Evolutionary conservation across 2,888 invertebrate species (phyloP).

Genomic region (Notodonta ziczac): DNA sequence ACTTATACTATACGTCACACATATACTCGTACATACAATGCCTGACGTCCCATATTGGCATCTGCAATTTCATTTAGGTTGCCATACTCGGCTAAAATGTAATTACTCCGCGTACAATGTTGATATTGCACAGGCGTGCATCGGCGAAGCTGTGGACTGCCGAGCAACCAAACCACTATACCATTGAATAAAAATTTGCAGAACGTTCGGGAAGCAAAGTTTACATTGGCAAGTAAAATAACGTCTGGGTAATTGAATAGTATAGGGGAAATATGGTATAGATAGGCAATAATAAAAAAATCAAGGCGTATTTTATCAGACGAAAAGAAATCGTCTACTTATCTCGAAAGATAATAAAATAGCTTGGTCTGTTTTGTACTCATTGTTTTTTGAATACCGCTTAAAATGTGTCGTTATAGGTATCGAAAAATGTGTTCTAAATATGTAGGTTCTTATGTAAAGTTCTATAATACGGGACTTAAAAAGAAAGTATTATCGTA

Average conservation of each 20-base stretch:
- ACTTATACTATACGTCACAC: background rate
- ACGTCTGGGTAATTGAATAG: background rate
- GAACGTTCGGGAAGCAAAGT: constrained; percentile 20
- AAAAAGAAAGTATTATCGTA: too few relatives aligned
- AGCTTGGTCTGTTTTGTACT: too few relatives aligned
- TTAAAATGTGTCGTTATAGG: too few relatives aligned
- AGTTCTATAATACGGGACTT: too few relatives aligned
- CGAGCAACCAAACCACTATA: constrained; percentile 4
- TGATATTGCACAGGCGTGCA: constrained; percentile 31
- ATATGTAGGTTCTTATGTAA: too few relatives aligned
- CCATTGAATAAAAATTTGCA: constrained; percentile 15
- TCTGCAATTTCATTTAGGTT: constrained; percentile 27
- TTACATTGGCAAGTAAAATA: background rate
- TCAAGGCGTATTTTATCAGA: too few relatives aligned
- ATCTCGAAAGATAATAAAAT: too few relatives aligned
- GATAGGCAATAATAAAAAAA: too few relatives aligned
- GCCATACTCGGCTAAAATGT: constrained; percentile 38
- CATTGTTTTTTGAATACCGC: too few relatives aligned
- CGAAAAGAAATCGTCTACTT: too few relatives aligned
- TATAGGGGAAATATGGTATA: background rate
- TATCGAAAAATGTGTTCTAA: too few relatives aligned
- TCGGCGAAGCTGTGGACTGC: constrained; percentile 12
- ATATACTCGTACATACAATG: background rate
- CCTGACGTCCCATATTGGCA: constrained; percentile 19
- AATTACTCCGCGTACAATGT: constrained; percentile 37